These are phyloP conservation scores for Ascaphus truei DNA, from an alignment of 2,113 vertebrate species.

Conservation along the genomic window DNA sequence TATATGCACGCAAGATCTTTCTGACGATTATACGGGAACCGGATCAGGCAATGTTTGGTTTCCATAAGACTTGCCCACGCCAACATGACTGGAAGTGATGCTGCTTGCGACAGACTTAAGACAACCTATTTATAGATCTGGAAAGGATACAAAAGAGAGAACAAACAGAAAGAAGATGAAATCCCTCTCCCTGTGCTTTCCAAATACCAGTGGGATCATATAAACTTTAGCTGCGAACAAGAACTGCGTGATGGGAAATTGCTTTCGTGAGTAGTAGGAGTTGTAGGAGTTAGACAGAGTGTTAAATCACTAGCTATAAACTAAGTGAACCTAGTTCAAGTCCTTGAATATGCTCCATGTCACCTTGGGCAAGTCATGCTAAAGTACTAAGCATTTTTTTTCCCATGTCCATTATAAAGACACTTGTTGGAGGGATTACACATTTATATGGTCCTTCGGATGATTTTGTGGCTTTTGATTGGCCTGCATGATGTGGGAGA, in stretches of 20 bases:
- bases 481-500: no score
- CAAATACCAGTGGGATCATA: neutral
- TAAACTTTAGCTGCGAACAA: neutral
- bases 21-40: neutral
- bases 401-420: no score
- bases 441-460: no score
- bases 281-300: neutral
- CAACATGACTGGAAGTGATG: neutral
- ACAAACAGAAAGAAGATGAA: neutral
- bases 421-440: no score
- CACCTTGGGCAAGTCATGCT: no score
- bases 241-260: neutral
- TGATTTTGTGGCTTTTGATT: no score
- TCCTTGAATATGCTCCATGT: no score
- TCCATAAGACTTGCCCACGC: neutral
- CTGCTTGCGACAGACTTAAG: neutral
- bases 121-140: neutral
- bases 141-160: neutral
- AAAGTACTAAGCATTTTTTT: no score
- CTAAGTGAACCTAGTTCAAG: no score
- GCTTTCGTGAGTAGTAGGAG: neutral
- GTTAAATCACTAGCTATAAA: no score
- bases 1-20: neutral
- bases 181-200: neutral
- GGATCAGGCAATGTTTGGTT: constrained; percentile 1